Percentiles rank a stretch among this genome's conserved stretches.
Evolutionary conservation across 2,113 vertebrate genomes (phyloP).

Genomic region (Tiliqua scincoides): DNA sequence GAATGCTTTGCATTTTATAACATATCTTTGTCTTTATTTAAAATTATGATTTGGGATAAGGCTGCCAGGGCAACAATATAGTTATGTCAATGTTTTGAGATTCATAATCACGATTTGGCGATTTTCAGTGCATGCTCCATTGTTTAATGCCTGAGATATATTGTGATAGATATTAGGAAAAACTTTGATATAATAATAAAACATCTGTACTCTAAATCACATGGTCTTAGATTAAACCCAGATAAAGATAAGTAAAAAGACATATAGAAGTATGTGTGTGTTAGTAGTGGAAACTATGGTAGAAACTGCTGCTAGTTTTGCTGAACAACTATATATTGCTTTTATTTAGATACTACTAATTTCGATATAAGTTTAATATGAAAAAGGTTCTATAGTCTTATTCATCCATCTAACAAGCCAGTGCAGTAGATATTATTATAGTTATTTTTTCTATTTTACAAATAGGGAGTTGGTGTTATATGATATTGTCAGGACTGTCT

Average conservation of each 20-base stretch:
- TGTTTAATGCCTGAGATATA: neutral
- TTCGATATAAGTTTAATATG: neutral
- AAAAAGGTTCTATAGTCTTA: no score
- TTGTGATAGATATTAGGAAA: neutral
- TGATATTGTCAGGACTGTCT: neutral
- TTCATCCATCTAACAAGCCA: neutral
- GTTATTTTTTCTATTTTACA: neutral
- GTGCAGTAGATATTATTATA: no score
- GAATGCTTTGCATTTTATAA: neutral
- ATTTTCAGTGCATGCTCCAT: slow-evolving; percentile 1
- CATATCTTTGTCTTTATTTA: neutral
- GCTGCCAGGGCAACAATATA: neutral
- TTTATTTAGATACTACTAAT: neutral
- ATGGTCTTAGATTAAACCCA: slow-evolving; percentile 2
- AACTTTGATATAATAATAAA: slow-evolving; percentile 26
- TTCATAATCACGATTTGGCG: neutral
- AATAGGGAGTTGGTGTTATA: neutral
- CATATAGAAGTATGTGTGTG: neutral
- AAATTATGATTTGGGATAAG: neutral
- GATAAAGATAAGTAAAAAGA: neutral
- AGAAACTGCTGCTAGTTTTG: slow-evolving; percentile 20
- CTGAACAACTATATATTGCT: slow-evolving; percentile 18
- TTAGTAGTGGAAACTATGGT: neutral
- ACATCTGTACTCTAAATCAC: slow-evolving; percentile 20
- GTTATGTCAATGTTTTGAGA: neutral